A percentile compares a stretch with the other conserved stretches of the same genome.
Evolutionary conservation across 1,140 invertebrate genomes (phyloP).

Genomic region (Augochlora pura): DNA sequence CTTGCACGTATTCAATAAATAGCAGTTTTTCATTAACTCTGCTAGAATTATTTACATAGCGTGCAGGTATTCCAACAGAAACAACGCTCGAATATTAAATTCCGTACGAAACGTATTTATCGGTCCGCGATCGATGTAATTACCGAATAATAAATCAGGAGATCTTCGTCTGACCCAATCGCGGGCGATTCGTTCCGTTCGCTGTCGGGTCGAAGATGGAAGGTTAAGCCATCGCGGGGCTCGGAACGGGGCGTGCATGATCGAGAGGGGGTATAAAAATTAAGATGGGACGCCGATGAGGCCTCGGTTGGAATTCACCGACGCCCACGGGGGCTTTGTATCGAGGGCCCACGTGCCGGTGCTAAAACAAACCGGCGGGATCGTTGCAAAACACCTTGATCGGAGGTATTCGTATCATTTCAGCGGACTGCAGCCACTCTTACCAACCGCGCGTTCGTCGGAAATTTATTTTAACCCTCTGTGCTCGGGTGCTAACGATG

Average conservation of each 20-base stretch:
- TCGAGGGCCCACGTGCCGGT: constrained; percentile 24
- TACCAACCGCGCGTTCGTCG: no score
- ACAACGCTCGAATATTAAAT: constrained; percentile 2
- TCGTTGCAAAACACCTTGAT: constrained; percentile 39
- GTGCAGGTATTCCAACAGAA: no score
- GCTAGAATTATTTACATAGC: no score
- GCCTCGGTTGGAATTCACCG: constrained; percentile 46
- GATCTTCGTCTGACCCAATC: neutral
- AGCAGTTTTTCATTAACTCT: no score
- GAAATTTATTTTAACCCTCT: no score
- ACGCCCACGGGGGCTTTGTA: constrained; percentile 56
- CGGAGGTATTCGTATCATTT: constrained; percentile 23
- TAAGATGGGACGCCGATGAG: constrained; percentile 42
- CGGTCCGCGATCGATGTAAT: neutral
- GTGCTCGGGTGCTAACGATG: no score
- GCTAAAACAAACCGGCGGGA: constrained; percentile 33
- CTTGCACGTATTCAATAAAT: no score
- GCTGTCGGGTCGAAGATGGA: neutral
- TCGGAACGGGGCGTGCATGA: constrained; percentile 37
- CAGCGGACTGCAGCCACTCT: neutral
- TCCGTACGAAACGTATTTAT: neutral
- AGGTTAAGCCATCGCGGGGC: constrained; percentile 13
- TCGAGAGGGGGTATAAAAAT: constrained; percentile 40
- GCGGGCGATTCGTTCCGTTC: constrained; percentile 2
- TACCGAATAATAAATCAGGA: constrained; percentile 26